Base-by-base conservation (phyloP, 2,113 vertebrate genomes). In the Orcinus orca region DNA sequence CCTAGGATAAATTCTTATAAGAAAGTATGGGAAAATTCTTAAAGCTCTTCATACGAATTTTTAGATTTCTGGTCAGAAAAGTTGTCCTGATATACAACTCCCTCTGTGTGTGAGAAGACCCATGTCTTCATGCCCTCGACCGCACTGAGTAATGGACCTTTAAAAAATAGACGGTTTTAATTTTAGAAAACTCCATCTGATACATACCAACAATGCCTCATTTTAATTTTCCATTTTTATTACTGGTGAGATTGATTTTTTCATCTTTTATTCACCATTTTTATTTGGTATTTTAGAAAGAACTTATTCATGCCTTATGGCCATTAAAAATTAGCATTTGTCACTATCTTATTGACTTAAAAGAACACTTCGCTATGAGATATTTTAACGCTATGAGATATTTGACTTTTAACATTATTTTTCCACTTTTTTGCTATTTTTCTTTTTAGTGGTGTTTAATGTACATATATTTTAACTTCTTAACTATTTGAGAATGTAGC, bases 161-260 rank as follows among this genome's bases (percentile, higher is more conserved):
- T 71, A 23, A 21, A 55, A 96, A 76, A 58, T 20, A 29, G 21
- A 53, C 6, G 29, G 36, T 68, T 93, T 89, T 33, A 73, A 80
- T 74, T 83, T 91, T 82, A 63, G 88, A 96, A 88, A 33, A 53
- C 2, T 44, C 17, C 6, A 15, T 76, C 12, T 25, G 36, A 74
- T 77, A 55, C 38, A 15, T 60, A 76, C 33, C 73, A 95, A 67
- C 25, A 33, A 5, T 83, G 21, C 71, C 20, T 93, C 8, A 23
- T 92, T 63, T 87, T 67, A 62, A 77, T 88, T 86, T 97, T 76
- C 15, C 44, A 29, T 82, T 91, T 71, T 96, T 71, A 67, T 70
- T 79, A 68, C 33, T 14, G 62, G 26, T 77, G 36, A 81, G n/a
- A 33, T 65, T 70, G 36, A 73, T 26, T 76, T 80, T 47, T 93